These are phyloP conservation scores for Cremastinae sp. DNA, from an alignment of 2,888 invertebrate species.

Conservation along the genomic window DNA sequence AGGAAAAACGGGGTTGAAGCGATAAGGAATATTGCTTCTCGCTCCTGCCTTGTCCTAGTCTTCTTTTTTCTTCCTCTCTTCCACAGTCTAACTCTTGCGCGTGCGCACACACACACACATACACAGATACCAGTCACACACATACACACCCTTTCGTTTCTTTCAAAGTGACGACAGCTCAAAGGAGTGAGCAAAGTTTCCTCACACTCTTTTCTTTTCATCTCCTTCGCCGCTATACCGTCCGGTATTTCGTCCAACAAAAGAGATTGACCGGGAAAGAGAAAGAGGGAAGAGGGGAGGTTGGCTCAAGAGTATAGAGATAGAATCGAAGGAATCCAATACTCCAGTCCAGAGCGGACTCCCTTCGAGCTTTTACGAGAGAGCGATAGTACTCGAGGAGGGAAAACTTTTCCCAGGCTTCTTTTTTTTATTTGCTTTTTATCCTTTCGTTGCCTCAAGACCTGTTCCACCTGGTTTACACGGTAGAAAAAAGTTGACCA, in stretches of 20 bases:
- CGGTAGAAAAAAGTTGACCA: conserved; percentile 48
- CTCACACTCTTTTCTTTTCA: conserved; percentile 34
- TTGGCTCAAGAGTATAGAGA: background rate
- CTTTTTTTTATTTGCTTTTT: conserved; percentile 17
- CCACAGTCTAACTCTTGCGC: too few species aligned
- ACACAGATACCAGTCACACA: too few species aligned
- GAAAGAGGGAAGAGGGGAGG: background rate
- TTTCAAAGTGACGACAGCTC: conserved; percentile 45
- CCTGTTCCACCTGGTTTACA: conserved; percentile 47
- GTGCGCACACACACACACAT: too few species aligned
- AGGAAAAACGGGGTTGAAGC: conserved; percentile 23
- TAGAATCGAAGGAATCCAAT: conserved; percentile 29
- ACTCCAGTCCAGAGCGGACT: conserved; percentile 12
- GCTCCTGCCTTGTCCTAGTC: conserved; percentile 1
- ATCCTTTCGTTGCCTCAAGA: conserved; percentile 3
- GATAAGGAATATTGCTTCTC: conserved; percentile 29
- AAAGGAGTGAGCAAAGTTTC: conserved; percentile 18
- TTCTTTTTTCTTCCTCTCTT: background rate
- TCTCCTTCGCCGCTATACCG: conserved; percentile 4
- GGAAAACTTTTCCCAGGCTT: conserved; percentile 24
- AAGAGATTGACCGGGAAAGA: conserved; percentile 31
- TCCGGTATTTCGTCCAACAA: conserved; percentile 32
- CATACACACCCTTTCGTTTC: too few species aligned
- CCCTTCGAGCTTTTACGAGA: conserved; percentile 42
- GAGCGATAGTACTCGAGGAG: conserved; percentile 6